phyloP scores from a whole-genome alignment of 2,113 vertebrate species.

The Dinomys branickii region DNA sequence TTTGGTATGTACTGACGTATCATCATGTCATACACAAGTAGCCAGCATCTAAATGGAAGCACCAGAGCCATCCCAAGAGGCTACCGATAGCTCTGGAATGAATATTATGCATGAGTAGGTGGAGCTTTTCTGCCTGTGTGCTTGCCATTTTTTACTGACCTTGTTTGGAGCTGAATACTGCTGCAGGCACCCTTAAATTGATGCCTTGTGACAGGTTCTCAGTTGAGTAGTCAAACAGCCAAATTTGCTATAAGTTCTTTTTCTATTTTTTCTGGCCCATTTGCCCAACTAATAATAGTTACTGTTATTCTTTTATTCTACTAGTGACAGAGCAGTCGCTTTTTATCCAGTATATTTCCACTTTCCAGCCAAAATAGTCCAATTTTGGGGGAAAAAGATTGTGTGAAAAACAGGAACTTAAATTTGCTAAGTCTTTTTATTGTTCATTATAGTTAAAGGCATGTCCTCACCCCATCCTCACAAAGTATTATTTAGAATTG shows the following conservation, averaged over 20 bases:
- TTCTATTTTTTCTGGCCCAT: slow-evolving; percentile 71
- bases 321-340: slow-evolving; percentile 33
- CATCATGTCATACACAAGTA: slow-evolving; percentile 15
- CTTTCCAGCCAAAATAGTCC: slow-evolving; percentile 2
- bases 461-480: neutral
- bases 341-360: slow-evolving; percentile 49
- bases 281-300: slow-evolving; percentile 71
- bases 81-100: neutral
- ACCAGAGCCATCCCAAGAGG: neutral
- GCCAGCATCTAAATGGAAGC: neutral
- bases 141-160: slow-evolving; percentile 67
- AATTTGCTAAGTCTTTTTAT: neutral
- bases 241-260: slow-evolving; percentile 69
- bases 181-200: slow-evolving; percentile 45
- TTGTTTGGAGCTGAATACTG: slow-evolving; percentile 59
- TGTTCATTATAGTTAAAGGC: slow-evolving; percentile 10
- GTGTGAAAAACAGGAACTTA: neutral
- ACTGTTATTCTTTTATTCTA: slow-evolving; percentile 56
- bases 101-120: slow-evolving; percentile 41
- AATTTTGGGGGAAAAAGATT: neutral
- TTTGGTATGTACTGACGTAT: neutral
- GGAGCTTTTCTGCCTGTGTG: slow-evolving; percentile 25
- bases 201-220: slow-evolving; percentile 61
- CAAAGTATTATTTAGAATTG: neutral
- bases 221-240: slow-evolving; percentile 67